Evolutionary conservation across 2,888 invertebrate species (phyloP), one percentile per base, ranked within the genome.

Genomic region (Petrophora chlorosata): DNA sequence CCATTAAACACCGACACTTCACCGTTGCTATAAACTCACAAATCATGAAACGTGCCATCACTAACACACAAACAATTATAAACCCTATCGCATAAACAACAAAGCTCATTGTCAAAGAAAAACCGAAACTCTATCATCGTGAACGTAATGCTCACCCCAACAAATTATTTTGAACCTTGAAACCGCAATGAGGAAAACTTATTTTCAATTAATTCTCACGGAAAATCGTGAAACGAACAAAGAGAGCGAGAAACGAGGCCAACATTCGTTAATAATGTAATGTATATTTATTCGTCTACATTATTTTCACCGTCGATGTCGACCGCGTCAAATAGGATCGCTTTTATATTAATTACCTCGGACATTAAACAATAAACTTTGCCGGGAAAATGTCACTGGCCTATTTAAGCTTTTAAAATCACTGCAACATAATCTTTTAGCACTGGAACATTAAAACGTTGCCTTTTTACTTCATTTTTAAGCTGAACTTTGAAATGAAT

Each of bases 1-100:
- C 89, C 89, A 89, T 88, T 88, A 89, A 87, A 85, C 87, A 83
- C 86, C 86, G 85, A 83, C 88, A 89, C 90, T 89, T 88, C 89
- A 88, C 88, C 87, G 88, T 85, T 78, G 85, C 86, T 88, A 89
- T 89, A 90, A 90, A 90, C 90, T 90, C 89, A 90, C 90, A 90
- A 90, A 90, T 90, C 90, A 90, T 89, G 86, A 87, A 88, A 88
- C 80, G 80, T 82, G 77, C 82, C 77, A 79, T 79, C 78, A 65
- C 50, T 53, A 38, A 47, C 40, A 50, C 52, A 47, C 76, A 72
- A 46, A 61, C 73, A 62, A 86, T 68, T 73, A 57, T 68, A 65
- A 56, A 73, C 82, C 67, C 61, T 77, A 74, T 59, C 15, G 1
- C 59, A 2, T 15, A 19, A 19, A 25, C 5, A 29, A 61, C 68